A percentile compares a stretch with the other conserved stretches of the same genome.
Conservation (phyloP, 2,797 vertebrate species). For the Myripristis jacobus region DNA sequence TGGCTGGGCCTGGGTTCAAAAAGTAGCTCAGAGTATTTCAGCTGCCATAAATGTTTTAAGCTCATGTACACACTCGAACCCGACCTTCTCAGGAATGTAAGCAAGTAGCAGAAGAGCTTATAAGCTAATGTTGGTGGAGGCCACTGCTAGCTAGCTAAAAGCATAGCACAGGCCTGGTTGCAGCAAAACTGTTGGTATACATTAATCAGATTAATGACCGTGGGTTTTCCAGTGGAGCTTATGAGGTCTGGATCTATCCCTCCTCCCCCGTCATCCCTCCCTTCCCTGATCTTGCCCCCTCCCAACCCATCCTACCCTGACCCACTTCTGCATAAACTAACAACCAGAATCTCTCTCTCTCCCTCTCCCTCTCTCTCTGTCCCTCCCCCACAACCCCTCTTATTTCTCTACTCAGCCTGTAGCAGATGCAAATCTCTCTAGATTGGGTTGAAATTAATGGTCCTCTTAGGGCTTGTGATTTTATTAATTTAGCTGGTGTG, state of each 20-base stretch:
- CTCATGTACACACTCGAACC: conserved; percentile 1
- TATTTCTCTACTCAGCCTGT: not conserved
- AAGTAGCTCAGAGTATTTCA: not conserved
- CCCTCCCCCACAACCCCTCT: conserved; percentile 19
- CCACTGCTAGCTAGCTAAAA: conserved; percentile 20
- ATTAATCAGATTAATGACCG: conserved; percentile 83
- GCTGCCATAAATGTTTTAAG: conserved; percentile 31
- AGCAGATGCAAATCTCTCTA: not conserved
- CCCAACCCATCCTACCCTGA: conserved; percentile 52
- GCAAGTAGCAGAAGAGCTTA: conserved; percentile 37
- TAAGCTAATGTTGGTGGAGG: conserved; percentile 6
- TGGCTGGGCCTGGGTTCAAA: conserved; percentile 6
- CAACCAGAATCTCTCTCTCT: conserved; percentile 48
- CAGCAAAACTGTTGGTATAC: conserved; percentile 68
- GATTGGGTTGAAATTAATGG: not conserved
- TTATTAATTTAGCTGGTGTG: not conserved
- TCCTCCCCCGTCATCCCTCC: conserved; percentile 44
- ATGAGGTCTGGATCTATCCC: conserved; percentile 70
- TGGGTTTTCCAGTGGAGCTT: conserved; percentile 79
- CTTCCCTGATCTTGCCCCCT: conserved; percentile 33
- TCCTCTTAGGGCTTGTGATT: not conserved
- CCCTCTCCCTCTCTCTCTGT: conserved; percentile 25
- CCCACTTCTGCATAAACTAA: conserved; percentile 74
- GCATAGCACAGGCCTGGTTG: conserved; percentile 14
- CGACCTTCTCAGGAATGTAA: conserved; percentile 48